phyloP scores from a whole-genome alignment of 1,140 invertebrate genomes.

The Grapholita molesta region DNA sequence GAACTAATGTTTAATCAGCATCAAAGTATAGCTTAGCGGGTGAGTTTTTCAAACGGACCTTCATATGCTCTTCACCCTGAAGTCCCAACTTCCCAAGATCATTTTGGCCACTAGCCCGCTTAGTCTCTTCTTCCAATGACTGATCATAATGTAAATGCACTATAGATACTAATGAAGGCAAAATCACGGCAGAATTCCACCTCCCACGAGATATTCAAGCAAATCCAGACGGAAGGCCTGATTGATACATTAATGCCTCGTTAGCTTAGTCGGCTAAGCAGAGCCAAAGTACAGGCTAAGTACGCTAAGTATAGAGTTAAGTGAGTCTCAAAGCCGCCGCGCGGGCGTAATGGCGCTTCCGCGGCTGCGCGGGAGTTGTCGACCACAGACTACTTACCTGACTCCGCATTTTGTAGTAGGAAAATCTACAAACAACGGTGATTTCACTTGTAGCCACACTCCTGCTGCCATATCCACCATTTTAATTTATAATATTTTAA shows the following conservation, averaged over 20 bases:
- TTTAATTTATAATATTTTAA: no score
- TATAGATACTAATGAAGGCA: background rate
- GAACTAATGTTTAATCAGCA: no score
- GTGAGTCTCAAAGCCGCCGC: background rate
- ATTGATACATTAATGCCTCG: conserved; percentile 7
- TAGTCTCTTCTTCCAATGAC: no score
- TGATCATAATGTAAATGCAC: background rate
- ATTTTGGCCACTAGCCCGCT: no score
- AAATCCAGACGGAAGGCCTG: background rate
- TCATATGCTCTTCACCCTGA: no score
- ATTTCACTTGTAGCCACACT: no score
- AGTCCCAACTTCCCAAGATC: no score
- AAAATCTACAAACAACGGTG: no score
- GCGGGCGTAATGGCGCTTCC: conserved; percentile 1
- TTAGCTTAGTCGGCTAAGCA: background rate
- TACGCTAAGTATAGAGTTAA: background rate
- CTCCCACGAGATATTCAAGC: background rate
- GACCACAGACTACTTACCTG: background rate
- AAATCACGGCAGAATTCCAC: background rate
- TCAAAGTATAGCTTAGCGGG: no score
- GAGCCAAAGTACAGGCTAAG: background rate
- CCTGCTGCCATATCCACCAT: no score
- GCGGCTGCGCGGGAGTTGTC: background rate
- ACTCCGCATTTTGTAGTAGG: no score
- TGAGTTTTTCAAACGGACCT: no score